phyloP scores from a whole-genome alignment of 2,797 vertebrate genomes.

The Enteromius unitaeniatus region DNA sequence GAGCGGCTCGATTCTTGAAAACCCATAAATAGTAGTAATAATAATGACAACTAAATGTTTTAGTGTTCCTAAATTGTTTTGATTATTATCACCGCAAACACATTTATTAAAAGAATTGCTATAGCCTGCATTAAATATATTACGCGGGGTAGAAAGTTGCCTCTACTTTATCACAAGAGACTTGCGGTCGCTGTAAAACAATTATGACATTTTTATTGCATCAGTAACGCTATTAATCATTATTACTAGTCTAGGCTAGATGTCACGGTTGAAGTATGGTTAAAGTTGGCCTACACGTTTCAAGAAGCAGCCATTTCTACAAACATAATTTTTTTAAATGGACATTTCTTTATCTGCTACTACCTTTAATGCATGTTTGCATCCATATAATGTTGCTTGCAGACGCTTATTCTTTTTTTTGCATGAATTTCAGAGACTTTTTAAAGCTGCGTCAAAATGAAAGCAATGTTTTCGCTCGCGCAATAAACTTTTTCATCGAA shows the following conservation, averaged over 20 bases:
- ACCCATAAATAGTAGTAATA: not conserved
- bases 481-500: not conserved
- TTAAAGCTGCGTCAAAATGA: not conserved
- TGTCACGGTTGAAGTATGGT: constrained; percentile 12
- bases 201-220: constrained; percentile 30
- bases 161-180: not conserved
- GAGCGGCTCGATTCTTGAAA: not conserved
- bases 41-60: too few relatives aligned
- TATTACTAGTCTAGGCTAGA: constrained; percentile 5
- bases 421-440: not conserved
- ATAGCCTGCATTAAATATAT: too few relatives aligned
- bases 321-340: not conserved
- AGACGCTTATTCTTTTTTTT: not conserved
- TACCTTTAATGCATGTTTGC: not conserved
- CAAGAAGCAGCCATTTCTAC: not conserved
- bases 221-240: constrained; percentile 33
- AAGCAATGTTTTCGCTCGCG: not conserved
- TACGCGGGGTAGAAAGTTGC: not conserved
- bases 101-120: not conserved
- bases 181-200: constrained; percentile 37
- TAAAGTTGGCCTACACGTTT: not conserved
- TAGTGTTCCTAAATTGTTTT: too few relatives aligned
- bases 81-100: not conserved
- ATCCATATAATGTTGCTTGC: not conserved
- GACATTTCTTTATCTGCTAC: not conserved